Evolutionary conservation across 1,140 invertebrate genomes (phyloP).

Genomic region (Episyrphus balteatus): DNA sequence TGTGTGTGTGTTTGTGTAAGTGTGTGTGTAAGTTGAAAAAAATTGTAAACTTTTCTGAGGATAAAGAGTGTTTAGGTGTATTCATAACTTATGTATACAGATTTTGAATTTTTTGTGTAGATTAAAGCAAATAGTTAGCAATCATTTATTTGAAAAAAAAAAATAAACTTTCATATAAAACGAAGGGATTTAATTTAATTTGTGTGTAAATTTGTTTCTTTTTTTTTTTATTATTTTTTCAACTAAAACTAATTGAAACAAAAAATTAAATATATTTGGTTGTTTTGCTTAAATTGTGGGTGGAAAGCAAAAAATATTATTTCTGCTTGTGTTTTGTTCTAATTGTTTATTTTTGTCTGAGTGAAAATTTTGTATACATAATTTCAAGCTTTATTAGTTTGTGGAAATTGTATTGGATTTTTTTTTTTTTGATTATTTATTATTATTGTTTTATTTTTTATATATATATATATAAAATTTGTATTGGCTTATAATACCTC

Average conservation of each 20-base stretch:
- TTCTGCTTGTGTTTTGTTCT: no score
- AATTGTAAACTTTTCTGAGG: no score
- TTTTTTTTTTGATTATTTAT: not conserved
- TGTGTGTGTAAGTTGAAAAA: no score
- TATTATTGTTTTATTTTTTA: not conserved
- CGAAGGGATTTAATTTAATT: constrained; percentile 3
- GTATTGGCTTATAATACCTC: constrained; percentile 51
- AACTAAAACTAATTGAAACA: no score
- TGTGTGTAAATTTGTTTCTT: constrained; percentile 16
- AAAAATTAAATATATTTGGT: no score
- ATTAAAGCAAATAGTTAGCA: no score
- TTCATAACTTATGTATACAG: not conserved
- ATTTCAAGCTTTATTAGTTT: not conserved
- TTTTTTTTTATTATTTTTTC: no score
- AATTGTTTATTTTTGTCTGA: not conserved
- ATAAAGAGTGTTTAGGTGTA: not conserved
- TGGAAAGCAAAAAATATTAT: not conserved
- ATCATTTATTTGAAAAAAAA: not conserved
- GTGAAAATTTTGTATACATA: not conserved
- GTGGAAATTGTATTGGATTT: constrained; percentile 1
- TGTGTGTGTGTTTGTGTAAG: not conserved
- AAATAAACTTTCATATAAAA: not conserved
- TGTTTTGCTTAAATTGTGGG: not conserved
- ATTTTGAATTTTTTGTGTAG: no score
- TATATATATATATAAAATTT: constrained; percentile 13